A percentile compares a stretch with the other conserved stretches of the same genome.
Evolutionary conservation across 2,888 invertebrate species (phyloP).

Genomic region (Pemphredon lugubris): DNA sequence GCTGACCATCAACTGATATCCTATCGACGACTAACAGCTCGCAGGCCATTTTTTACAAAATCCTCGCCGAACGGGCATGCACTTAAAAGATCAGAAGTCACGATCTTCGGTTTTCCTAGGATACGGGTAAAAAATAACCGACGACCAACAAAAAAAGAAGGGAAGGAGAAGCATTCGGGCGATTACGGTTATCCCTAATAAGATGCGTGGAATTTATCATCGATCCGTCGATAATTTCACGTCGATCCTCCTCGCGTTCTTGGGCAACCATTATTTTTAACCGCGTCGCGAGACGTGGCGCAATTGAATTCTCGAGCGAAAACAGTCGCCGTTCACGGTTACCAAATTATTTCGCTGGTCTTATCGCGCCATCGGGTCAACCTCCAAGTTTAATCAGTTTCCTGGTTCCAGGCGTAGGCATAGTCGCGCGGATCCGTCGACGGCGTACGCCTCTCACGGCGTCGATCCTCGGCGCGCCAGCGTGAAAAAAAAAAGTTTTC

Average conservation of each 20-base stretch:
- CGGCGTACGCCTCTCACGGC: too few relatives aligned
- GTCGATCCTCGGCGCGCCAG: not conserved
- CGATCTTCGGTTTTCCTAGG: conserved; percentile 10
- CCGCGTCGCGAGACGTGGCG: not conserved
- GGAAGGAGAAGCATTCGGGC: too few relatives aligned
- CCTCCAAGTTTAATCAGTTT: conserved; percentile 5
- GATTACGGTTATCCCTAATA: not conserved
- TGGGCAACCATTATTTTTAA: not conserved
- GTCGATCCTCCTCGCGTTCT: too few relatives aligned
- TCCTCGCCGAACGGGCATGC: conserved; percentile 11
- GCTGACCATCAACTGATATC: conserved; percentile 72
- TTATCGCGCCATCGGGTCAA: conserved; percentile 1
- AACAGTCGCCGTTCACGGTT: not conserved
- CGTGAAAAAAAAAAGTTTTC: not conserved
- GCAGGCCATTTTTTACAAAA: conserved; percentile 45
- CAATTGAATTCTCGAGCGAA: not conserved
- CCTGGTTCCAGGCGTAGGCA: conserved; percentile 4
- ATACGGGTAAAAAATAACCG: not conserved
- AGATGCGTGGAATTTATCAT: not conserved
- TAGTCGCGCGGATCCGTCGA: not conserved
- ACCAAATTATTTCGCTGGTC: conserved; percentile 5
- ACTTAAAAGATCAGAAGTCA: conserved; percentile 12
- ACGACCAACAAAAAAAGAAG: not conserved
- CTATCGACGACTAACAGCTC: conserved; percentile 62
- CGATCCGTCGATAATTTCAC: not conserved